phyloP scores from a whole-genome alignment of 2,797 vertebrate genomes.

The Urosaurus nigricauda region DNA sequence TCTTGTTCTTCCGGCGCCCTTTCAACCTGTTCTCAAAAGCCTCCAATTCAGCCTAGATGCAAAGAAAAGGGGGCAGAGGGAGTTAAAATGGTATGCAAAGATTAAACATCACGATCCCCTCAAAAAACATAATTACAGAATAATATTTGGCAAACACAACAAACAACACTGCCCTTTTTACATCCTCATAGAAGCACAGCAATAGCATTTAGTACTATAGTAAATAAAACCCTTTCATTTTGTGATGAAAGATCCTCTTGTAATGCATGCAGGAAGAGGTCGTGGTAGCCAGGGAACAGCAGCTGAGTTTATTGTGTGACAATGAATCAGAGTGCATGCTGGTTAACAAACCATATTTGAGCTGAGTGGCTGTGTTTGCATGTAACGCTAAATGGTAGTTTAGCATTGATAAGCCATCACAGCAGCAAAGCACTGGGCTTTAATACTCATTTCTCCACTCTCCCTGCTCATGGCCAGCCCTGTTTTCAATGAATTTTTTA shows the following conservation, averaged over 20 bases:
- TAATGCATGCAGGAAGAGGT: background rate
- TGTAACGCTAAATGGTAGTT: background rate
- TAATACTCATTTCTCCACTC: background rate
- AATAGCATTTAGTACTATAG: background rate
- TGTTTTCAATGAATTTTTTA: background rate
- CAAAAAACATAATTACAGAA: background rate
- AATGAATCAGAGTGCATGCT: background rate
- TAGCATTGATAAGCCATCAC: background rate
- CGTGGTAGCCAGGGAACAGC: background rate
- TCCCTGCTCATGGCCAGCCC: background rate
- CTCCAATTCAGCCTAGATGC: conserved; percentile 90
- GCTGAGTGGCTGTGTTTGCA: background rate
- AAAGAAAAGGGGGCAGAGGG: background rate
- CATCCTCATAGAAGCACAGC: background rate
- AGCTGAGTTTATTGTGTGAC: background rate
- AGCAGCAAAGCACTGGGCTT: background rate
- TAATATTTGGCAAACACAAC: conserved; percentile 15
- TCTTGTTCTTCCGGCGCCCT: conserved; percentile 88
- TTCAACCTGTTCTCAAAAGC: conserved; percentile 94
- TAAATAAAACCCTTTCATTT: background rate
- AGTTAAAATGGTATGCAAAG: background rate
- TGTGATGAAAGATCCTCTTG: conserved; percentile 4
- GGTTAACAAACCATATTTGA: background rate
- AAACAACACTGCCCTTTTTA: background rate
- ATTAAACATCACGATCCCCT: background rate